Base-by-base conservation (phyloP, 2,113 vertebrate species). In the Gobio gobio region DNA sequence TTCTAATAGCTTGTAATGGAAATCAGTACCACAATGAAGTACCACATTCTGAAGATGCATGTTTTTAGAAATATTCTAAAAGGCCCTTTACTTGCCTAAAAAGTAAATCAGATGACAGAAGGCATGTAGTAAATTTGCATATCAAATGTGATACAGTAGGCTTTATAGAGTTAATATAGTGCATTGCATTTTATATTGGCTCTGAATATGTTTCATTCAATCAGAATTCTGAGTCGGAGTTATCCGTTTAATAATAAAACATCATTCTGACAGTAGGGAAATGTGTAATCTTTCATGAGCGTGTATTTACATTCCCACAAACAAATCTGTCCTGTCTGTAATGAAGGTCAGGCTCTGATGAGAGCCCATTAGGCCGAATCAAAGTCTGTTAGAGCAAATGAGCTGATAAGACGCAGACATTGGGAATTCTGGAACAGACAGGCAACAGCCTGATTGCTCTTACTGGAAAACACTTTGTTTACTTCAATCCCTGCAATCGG, bases 261-360 rank as follows among this genome's bases (percentile, higher is more conserved):
- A 47, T 22, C 14, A 20, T 6, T 33, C 51, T 59, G 74, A 58
- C 33, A 24, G 22, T 2, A 73, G 40, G 47, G 45, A 87, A 80
- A 75, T 80, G 12, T 36, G 7, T 70, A 36, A 78, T 66, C 40
- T 61, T 40, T 49, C 49, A 61, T 63, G 72, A 80, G 43, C 82
- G 56, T 84, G 84, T 13, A 74, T 83, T 85, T 80, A 68, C 59
- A 76, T 59, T 51, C 22, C 18, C 9, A 9, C 61, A 64, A 76
- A 76, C 81, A 70, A 72, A 56, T 45, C 59, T 29, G 78, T 79
- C 78, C 73, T 29, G 26, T 73, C 79, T 83, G 36, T 87, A 80
- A 83, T 75, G 45, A 90, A 84, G 81, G 84, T 87, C 70, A 87
- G 83, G 81, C 79, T 78, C 77, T 56, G 74, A 56, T 79, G 87